Conservation (phyloP, 2,888 invertebrate species). For the Dynastes hyllus region DNA sequence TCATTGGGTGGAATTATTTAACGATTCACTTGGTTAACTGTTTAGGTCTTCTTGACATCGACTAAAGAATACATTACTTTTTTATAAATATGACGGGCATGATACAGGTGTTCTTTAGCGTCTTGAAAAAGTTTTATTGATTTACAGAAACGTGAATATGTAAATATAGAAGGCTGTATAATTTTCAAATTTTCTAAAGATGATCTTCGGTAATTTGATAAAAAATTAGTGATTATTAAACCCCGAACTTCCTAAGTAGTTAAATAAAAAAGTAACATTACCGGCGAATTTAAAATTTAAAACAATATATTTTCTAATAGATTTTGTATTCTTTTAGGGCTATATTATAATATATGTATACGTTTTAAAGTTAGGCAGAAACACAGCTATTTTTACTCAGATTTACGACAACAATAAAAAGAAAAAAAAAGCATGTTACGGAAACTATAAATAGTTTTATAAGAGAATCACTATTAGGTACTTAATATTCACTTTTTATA, state of each 20-base stretch:
- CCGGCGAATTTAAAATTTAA: too few relatives aligned
- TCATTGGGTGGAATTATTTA: slow-evolving; percentile 51
- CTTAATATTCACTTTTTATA: slow-evolving; percentile 26
- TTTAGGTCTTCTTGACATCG: slow-evolving; percentile 22
- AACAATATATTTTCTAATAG: too few relatives aligned
- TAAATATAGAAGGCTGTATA: not conserved
- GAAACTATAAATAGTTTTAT: slow-evolving; percentile 37
- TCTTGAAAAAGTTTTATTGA: not conserved
- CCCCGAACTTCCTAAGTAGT: too few relatives aligned
- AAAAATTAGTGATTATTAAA: too few relatives aligned
- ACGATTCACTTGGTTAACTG: slow-evolving; percentile 38
- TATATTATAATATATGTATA: too few relatives aligned
- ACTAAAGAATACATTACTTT: slow-evolving; percentile 15
- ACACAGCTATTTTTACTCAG: slow-evolving; percentile 26
- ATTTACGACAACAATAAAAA: slow-evolving; percentile 34
- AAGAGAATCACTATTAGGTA: not conserved
- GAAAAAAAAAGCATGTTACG: slow-evolving; percentile 13
- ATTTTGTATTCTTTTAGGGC: too few relatives aligned
- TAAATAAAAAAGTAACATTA: too few relatives aligned
- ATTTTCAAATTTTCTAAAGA: not conserved
- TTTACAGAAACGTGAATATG: not conserved
- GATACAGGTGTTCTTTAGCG: slow-evolving; percentile 19
- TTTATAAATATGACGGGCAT: not conserved
- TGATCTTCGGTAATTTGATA: too few relatives aligned
- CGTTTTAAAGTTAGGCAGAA: not conserved